Conservation (phyloP, 2,888 invertebrate genomes). For the Chloromyia formosa region DNA sequence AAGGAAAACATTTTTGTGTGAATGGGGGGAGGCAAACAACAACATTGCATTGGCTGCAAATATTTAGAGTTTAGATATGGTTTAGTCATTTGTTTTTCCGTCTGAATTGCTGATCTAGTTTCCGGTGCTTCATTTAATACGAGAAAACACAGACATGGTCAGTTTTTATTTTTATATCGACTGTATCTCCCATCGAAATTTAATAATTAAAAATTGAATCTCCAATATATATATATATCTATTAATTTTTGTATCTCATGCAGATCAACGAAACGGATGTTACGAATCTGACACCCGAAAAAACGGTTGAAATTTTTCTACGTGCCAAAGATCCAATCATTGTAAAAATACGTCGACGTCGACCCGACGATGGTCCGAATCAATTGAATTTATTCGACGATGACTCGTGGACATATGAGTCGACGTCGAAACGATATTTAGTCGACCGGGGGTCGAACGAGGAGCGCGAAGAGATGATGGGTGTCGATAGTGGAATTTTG, state of each 20-base stretch:
- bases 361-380: not conserved
- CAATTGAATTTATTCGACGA: slow-evolving; percentile 35
- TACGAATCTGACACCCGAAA: slow-evolving; percentile 69
- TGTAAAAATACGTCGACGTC: slow-evolving; percentile 68
- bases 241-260: too few relatives aligned
- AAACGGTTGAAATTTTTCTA: slow-evolving; percentile 70
- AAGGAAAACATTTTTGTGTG: too few relatives aligned
- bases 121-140: not conserved
- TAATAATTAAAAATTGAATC: not conserved
- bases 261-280: slow-evolving; percentile 72
- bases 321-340: slow-evolving; percentile 70
- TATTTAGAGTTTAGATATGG: not conserved
- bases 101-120: not conserved
- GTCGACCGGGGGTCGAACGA: too few relatives aligned
- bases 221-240: too few relatives aligned
- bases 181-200: not conserved
- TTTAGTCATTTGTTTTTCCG: not conserved
- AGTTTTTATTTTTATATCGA: too few relatives aligned
- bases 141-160: not conserved
- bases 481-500: not conserved
- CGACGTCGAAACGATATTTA: not conserved
- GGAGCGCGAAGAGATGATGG: not conserved
- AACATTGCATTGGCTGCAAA: too few relatives aligned
- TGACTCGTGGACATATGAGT: not conserved
- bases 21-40: too few relatives aligned